Evolutionary conservation across 2,797 vertebrate species (phyloP).

Genomic region (Cephalopachus bancanus): DNA sequence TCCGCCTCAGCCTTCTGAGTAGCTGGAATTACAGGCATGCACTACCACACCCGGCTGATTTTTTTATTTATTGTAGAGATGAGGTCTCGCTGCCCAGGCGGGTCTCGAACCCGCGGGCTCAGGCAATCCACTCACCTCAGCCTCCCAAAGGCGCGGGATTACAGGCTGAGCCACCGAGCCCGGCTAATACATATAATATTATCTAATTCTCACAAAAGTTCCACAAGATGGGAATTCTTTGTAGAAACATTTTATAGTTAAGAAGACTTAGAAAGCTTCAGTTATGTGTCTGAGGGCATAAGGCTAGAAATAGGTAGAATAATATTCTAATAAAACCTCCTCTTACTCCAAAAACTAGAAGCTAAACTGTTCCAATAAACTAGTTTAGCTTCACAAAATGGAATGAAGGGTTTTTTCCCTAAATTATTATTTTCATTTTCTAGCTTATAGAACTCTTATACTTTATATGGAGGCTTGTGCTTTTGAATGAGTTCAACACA

Average conservation of each 20-base stretch:
- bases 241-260: background rate
- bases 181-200: background rate
- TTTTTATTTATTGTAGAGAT: too few relatives aligned
- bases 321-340: background rate
- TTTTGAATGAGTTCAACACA: conserved; percentile 20
- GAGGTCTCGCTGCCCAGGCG: too few relatives aligned
- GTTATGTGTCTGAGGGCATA: background rate
- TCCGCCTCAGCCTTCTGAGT: too few relatives aligned
- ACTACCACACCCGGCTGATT: too few relatives aligned
- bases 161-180: too few relatives aligned
- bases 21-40: too few relatives aligned
- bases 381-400: conserved; percentile 40
- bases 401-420: background rate
- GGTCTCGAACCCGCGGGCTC: too few relatives aligned
- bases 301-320: background rate
- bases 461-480: background rate
- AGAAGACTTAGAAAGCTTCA: conserved; percentile 35
- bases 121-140: too few relatives aligned
- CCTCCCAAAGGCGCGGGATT: too few relatives aligned
- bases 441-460: background rate
- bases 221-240: background rate
- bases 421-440: conserved; percentile 59
- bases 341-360: conserved; percentile 38
- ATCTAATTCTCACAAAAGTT: conserved; percentile 47
- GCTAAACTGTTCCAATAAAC: conserved; percentile 4